A percentile compares a stretch with the other conserved stretches of the same genome.
These are phyloP conservation scores for Cremastobaeus sp. DNA, from an alignment of 2,888 invertebrate species.

Conservation along the genomic window DNA sequence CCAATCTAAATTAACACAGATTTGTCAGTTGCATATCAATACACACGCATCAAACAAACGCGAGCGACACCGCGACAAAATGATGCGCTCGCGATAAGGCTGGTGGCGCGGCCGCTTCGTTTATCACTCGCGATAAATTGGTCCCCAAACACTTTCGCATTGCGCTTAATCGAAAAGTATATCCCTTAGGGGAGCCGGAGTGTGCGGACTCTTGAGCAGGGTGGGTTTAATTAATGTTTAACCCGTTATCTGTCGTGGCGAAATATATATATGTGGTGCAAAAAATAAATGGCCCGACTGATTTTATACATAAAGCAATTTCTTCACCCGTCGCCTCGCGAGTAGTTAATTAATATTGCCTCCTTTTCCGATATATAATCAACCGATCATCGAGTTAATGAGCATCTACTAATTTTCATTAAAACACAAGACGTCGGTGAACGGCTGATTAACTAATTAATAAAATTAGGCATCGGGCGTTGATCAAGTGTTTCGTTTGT, in stretches of 20 bases:
- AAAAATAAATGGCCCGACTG: slow-evolving; percentile 37
- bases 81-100: not conserved
- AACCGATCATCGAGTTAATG: no score
- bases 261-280: slow-evolving; percentile 32
- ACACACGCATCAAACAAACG: not conserved
- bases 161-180: slow-evolving; percentile 49
- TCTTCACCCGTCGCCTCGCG: slow-evolving; percentile 6
- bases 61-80: not conserved
- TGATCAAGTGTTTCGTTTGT: not conserved
- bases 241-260: slow-evolving; percentile 31
- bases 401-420: no score
- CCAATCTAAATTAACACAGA: not conserved
- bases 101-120: not conserved
- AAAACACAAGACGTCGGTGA: no score
- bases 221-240: slow-evolving; percentile 39
- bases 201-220: slow-evolving; percentile 9
- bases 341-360: slow-evolving; percentile 14
- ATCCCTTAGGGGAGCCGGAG: slow-evolving; percentile 34
- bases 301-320: slow-evolving; percentile 38
- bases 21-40: slow-evolving; percentile 9
- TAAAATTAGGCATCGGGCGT: not conserved
- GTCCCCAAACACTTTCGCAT: slow-evolving; percentile 35
- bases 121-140: slow-evolving; percentile 46
- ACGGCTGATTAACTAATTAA: slow-evolving; percentile 9
- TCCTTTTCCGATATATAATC: no score